These are phyloP conservation scores for Danio aesculapii DNA, from an alignment of 2,797 vertebrate genomes.

Conservation along the genomic window DNA sequence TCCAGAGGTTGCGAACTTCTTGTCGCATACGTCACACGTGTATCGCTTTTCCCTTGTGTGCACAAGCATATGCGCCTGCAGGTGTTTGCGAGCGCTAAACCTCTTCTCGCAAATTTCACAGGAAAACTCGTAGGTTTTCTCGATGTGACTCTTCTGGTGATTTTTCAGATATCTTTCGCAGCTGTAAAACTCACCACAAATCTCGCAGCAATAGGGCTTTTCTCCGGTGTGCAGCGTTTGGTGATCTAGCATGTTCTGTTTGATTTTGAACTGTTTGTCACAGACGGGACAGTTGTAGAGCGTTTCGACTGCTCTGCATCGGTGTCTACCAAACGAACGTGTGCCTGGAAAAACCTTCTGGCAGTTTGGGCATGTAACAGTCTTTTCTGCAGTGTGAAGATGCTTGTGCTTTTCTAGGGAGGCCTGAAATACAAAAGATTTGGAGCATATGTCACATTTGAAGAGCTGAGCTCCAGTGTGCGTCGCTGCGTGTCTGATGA, in stretches of 20 bases:
- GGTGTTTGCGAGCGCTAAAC: slow-evolving; percentile 58
- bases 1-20: slow-evolving; percentile 67
- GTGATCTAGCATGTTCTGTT: slow-evolving; percentile 64
- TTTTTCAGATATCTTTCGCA: slow-evolving; percentile 46
- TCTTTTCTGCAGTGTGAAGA: slow-evolving; percentile 55
- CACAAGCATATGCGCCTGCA: slow-evolving; percentile 66
- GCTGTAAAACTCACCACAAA: slow-evolving; percentile 38
- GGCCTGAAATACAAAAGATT: slow-evolving; percentile 66
- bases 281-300: slow-evolving; percentile 68
- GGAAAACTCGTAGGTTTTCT: slow-evolving; percentile 54
- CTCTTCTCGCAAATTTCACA: slow-evolving; percentile 65
- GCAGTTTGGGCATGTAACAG: slow-evolving; percentile 60
- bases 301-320: slow-evolving; percentile 63
- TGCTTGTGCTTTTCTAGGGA: slow-evolving; percentile 67
- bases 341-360: slow-evolving; percentile 60
- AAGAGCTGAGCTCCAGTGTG: slow-evolving; percentile 69
- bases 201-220: slow-evolving; percentile 47
- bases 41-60: slow-evolving; percentile 66
- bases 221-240: slow-evolving; percentile 55
- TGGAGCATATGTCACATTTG: slow-evolving; percentile 66
- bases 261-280: slow-evolving; percentile 64
- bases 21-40: slow-evolving; percentile 62
- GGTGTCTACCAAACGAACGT: slow-evolving; percentile 63
- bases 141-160: slow-evolving; percentile 60
- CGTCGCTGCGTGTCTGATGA: slow-evolving; percentile 59